Percentiles rank a stretch among this genome's conserved stretches.
phyloP scores from a whole-genome alignment of 2,797 vertebrate genomes.

The Dicrostonyx torquatus region DNA sequence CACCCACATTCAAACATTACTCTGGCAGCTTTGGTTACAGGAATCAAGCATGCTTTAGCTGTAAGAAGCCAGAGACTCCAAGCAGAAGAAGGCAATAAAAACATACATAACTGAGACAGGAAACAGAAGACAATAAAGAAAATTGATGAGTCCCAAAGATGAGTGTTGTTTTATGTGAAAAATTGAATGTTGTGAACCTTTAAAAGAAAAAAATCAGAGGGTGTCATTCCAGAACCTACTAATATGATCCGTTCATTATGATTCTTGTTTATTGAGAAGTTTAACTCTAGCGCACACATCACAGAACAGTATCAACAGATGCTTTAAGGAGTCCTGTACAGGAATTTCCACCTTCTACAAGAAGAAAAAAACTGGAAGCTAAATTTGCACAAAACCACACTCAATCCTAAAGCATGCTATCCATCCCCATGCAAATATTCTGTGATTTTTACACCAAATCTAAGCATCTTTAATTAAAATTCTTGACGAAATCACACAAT shows the following conservation, averaged over 20 bases:
- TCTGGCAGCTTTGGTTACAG: slow-evolving; percentile 1
- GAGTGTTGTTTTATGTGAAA: not conserved
- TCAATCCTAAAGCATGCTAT: not conserved
- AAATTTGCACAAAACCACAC: not conserved
- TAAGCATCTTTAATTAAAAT: slow-evolving; percentile 43
- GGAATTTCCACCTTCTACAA: not conserved
- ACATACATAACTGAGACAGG: not conserved
- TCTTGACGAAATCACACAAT: not conserved
- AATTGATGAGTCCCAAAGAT: not conserved
- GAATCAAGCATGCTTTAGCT: slow-evolving; percentile 1
- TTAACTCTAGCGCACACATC: not conserved
- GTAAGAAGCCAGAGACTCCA: not conserved
- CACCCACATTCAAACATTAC: slow-evolving; percentile 38
- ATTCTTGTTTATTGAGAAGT: not conserved
- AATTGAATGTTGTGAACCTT: not conserved
- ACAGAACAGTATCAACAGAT: not conserved
- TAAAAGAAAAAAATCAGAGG: not conserved
- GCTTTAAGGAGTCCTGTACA: not conserved
- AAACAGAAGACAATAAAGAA: not conserved
- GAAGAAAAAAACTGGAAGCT: not conserved
- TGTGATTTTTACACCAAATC: slow-evolving; percentile 28
- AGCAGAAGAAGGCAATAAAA: not conserved
- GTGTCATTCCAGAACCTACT: slow-evolving; percentile 35
- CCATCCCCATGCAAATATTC: not conserved
- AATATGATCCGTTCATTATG: not conserved